Conservation (phyloP, 2,113 vertebrate genomes). For the Climacteris rufus region DNA sequence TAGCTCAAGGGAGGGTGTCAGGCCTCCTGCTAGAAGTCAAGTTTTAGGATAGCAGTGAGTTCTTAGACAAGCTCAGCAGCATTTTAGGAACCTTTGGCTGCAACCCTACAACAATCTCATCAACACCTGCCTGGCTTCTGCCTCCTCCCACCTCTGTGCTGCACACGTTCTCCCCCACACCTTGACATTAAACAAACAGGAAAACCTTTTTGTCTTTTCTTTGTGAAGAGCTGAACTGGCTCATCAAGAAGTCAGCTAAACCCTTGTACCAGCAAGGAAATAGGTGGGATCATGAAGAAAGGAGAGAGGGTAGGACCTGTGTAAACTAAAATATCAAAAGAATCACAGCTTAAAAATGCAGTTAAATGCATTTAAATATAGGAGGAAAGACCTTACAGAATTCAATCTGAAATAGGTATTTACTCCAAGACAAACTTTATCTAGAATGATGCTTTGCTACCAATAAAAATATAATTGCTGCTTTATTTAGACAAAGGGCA, state of each 20-base stretch:
- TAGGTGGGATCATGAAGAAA: not conserved
- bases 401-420: not conserved
- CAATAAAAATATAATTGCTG: not conserved
- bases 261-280: not conserved
- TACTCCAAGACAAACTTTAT: not conserved
- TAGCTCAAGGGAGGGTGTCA: not conserved
- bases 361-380: not conserved
- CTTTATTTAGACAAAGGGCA: not conserved
- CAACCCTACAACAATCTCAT: not conserved
- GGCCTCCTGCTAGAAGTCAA: not conserved
- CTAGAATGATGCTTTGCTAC: not conserved
- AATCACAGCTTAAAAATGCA: not conserved
- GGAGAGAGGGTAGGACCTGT: not conserved
- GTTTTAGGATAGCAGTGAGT: not conserved
- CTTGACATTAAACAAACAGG: not conserved
- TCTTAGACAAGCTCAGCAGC: not conserved
- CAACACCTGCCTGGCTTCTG: not conserved
- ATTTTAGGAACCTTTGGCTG: not conserved
- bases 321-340: not conserved
- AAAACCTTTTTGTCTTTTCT: not conserved
- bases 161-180: not conserved
- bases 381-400: not conserved
- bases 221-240: not conserved
- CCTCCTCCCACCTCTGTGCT: not conserved
- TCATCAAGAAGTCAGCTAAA: slow-evolving; percentile 2